phyloP scores from a whole-genome alignment of 2,797 vertebrate species.

The Enteromius mattozi region DNA sequence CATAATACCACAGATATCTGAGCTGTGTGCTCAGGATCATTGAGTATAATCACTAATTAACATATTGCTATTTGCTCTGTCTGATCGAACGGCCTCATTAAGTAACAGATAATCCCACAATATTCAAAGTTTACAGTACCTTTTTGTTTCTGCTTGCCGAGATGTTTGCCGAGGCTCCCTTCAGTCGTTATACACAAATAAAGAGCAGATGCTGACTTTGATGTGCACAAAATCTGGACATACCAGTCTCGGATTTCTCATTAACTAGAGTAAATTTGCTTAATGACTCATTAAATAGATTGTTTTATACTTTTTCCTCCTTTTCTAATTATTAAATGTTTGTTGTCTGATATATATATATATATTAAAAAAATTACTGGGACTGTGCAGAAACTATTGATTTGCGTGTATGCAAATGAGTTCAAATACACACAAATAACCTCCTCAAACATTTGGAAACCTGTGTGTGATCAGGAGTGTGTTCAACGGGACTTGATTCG shows the following conservation, averaged over 20 bases:
- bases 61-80: constrained; percentile 82
- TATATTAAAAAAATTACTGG: no score
- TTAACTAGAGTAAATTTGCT: constrained; percentile 64
- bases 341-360: constrained; percentile 24
- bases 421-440: constrained; percentile 38
- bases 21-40: constrained; percentile 77
- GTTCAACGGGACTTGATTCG: constrained; percentile 49
- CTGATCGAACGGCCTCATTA: constrained; percentile 80
- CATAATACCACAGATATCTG: constrained; percentile 67
- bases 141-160: constrained; percentile 66
- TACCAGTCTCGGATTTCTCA: constrained; percentile 49
- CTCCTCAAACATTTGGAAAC: constrained; percentile 57
- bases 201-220: constrained; percentile 71
- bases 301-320: background rate
- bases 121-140: constrained; percentile 79
- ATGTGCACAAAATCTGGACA: constrained; percentile 55
- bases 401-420: constrained; percentile 52
- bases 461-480: constrained; percentile 46
- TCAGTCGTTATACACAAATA: constrained; percentile 71
- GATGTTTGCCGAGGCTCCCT: constrained; percentile 73
- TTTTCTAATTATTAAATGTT: constrained; percentile 25
- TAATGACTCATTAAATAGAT: constrained; percentile 26
- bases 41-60: constrained; percentile 83
- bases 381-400: no score
- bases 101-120: constrained; percentile 80